Conservation (phyloP, 2,797 vertebrate genomes). For the Crypturellus tataupa region DNA sequence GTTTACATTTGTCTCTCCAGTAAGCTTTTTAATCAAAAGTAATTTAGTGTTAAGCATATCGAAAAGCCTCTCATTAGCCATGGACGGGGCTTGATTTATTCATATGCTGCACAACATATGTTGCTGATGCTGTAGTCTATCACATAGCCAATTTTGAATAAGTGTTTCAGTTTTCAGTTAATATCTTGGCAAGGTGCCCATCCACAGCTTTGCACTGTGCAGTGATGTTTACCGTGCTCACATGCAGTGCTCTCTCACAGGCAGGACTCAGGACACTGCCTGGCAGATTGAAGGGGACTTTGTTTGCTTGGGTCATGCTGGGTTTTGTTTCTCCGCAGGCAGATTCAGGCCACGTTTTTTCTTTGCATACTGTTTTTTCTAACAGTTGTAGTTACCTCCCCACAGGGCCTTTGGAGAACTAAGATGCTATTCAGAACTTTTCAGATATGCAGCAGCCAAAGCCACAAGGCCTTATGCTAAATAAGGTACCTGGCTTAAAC, state of each 20-base stretch:
- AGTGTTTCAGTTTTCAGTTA: constrained; percentile 2
- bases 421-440: background rate
- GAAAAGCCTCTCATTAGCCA: constrained; percentile 68
- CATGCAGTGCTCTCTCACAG: too few relatives aligned
- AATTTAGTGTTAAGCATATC: constrained; percentile 71
- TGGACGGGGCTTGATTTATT: constrained; percentile 64
- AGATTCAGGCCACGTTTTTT: background rate
- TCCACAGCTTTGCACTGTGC: background rate
- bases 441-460: background rate
- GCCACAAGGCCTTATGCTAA: background rate
- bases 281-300: background rate
- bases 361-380: background rate
- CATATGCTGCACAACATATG: constrained; percentile 1
- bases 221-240: background rate
- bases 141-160: constrained; percentile 38
- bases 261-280: background rate
- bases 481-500: background rate
- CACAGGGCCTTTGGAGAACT: background rate
- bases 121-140: constrained; percentile 44
- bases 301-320: background rate
- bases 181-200: background rate
- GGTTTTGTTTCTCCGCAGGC: background rate
- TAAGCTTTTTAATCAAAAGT: constrained; percentile 79
- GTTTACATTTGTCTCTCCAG: constrained; percentile 73
- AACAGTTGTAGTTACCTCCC: background rate